Conservation (phyloP, 2,888 invertebrate species). For the Caenorhabditis drosophilae region DNA sequence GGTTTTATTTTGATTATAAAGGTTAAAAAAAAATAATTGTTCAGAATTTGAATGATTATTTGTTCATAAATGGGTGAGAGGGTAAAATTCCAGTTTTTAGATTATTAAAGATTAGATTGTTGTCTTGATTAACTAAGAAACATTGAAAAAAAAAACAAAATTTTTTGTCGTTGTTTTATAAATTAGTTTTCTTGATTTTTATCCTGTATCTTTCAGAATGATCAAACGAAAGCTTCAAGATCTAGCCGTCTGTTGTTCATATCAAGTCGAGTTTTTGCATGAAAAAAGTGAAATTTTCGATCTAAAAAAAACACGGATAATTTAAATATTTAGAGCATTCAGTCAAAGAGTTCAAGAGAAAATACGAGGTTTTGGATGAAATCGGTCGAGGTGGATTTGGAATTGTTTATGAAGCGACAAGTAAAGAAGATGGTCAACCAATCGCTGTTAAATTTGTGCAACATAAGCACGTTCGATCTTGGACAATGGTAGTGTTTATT, state of each 20-base stretch:
- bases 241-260: constrained; percentile 62
- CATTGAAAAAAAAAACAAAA: neutral
- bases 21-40: too few relatives aligned
- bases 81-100: too few relatives aligned
- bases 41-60: too few relatives aligned
- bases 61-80: too few relatives aligned
- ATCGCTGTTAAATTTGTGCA: constrained; percentile 68
- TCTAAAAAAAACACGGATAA: too few relatives aligned
- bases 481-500: constrained; percentile 46
- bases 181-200: too few relatives aligned
- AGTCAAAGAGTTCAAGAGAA: constrained; percentile 56
- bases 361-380: constrained; percentile 59
- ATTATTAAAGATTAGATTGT: too few relatives aligned
- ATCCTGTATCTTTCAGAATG: constrained; percentile 60
- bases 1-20: too few relatives aligned
- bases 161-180: constrained; percentile 2
- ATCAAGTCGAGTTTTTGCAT: constrained; percentile 63
- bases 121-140: neutral
- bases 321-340: constrained; percentile 48
- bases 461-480: constrained; percentile 63
- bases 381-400: constrained; percentile 66
- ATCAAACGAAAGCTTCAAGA: constrained; percentile 64
- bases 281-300: constrained; percentile 50
- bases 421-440: constrained; percentile 51
- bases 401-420: constrained; percentile 56